phyloP scores from a whole-genome alignment of 1,140 invertebrate species.

The Apis cerana region DNA sequence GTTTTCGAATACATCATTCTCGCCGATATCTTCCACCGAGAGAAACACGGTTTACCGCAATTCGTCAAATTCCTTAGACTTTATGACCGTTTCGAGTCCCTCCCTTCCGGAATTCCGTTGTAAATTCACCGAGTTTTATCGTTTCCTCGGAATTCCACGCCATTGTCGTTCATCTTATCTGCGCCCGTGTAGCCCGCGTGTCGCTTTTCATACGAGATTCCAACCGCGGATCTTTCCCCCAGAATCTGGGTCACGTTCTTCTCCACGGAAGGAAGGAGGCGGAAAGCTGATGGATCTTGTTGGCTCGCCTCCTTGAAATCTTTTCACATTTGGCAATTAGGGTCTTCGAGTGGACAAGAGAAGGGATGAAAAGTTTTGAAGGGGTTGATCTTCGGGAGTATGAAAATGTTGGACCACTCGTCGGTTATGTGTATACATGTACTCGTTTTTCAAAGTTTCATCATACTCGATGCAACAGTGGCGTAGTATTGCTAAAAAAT shows the following conservation, averaged over 20 bases:
- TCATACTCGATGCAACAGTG: no score
- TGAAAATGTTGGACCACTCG: no score
- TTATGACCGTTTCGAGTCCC: constrained; percentile 22
- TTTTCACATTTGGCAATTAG: neutral
- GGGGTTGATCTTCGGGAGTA: no score
- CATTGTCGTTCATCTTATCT: constrained; percentile 25
- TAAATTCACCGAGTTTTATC: constrained; percentile 36
- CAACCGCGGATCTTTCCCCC: neutral
- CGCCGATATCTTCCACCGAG: neutral
- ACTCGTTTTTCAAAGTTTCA: no score
- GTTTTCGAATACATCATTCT: no score
- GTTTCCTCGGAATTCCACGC: constrained; percentile 26
- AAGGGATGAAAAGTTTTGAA: no score
- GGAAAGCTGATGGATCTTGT: neutral
- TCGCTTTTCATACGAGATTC: constrained; percentile 27
- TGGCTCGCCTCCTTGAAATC: neutral
- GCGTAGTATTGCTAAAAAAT: no score
- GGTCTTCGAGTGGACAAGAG: neutral
- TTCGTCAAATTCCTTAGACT: constrained; percentile 3
- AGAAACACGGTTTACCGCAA: neutral
- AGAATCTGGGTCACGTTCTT: constrained; percentile 25
- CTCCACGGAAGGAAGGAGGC: neutral
- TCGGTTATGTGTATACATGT: no score
- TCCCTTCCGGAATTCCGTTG: neutral
- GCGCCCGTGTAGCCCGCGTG: neutral